These are phyloP conservation scores for Mactromeris polynyma DNA, from an alignment of 2,888 invertebrate species.

Conservation along the genomic window DNA sequence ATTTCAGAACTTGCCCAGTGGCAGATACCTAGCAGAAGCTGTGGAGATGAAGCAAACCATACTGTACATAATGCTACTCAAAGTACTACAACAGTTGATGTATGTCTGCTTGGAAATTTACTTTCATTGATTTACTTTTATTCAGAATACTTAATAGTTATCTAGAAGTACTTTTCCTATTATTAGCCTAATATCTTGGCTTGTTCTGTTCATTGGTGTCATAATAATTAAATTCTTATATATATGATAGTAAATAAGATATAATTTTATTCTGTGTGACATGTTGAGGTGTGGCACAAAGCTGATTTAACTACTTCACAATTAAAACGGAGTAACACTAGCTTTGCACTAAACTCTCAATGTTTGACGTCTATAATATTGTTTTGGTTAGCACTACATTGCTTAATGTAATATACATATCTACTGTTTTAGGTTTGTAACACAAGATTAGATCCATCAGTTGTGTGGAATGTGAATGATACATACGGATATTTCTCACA, in stretches of 20 bases:
- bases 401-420: background rate
- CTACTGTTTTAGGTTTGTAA: constrained; percentile 24
- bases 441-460: constrained; percentile 19
- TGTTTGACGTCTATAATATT: background rate
- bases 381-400: no score
- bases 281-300: background rate
- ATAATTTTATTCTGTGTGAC: background rate
- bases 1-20: constrained; percentile 61
- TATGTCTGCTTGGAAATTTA: no score
- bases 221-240: no score
- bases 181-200: no score
- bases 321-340: no score
- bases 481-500: constrained; percentile 7
- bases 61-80: constrained; percentile 8
- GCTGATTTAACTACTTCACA: no score
- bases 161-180: no score
- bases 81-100: constrained; percentile 29
- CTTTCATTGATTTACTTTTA: no score
- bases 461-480: background rate
- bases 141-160: no score
- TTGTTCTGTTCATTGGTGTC: no score
- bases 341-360: no score
- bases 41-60: constrained; percentile 31
- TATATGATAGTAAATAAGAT: no score
- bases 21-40: constrained; percentile 66